These are phyloP conservation scores for Pararge aegeria DNA, from an alignment of 1,140 invertebrate species.

Conservation along the genomic window DNA sequence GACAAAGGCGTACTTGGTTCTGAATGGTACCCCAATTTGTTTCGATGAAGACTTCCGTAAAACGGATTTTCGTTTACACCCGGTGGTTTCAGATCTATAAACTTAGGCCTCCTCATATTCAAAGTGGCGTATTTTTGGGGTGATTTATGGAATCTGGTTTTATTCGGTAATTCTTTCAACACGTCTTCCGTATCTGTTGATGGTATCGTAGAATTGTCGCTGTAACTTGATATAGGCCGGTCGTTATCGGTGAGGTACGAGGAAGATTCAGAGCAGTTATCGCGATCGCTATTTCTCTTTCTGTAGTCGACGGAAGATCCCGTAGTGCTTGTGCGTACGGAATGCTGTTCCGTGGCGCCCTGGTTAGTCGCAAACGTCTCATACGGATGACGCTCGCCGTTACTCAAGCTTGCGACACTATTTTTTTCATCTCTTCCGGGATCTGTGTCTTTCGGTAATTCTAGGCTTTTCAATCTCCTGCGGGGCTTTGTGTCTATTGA, in stretches of 20 bases:
- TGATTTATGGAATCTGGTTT: slow-evolving; percentile 73
- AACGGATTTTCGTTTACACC: slow-evolving; percentile 57
- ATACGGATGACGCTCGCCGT: slow-evolving; percentile 61
- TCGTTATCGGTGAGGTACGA: slow-evolving; percentile 74
- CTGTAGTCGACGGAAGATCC: slow-evolving; percentile 64
- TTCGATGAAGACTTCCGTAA: slow-evolving; percentile 70
- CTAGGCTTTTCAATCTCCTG: slow-evolving; percentile 63
- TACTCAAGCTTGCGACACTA: slow-evolving; percentile 51
- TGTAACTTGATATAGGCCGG: slow-evolving; percentile 73
- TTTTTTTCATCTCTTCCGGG: slow-evolving; percentile 54
- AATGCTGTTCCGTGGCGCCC: slow-evolving; percentile 69
- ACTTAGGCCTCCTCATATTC: slow-evolving; percentile 72
- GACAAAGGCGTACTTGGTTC: slow-evolving; percentile 74
- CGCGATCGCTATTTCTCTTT: slow-evolving; percentile 69
- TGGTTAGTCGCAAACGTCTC: slow-evolving; percentile 54
- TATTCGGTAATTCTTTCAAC: slow-evolving; percentile 72
- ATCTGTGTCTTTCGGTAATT: slow-evolving; percentile 52
- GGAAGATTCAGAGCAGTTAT: slow-evolving; percentile 75
- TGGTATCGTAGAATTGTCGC: slow-evolving; percentile 76
- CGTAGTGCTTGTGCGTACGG: slow-evolving; percentile 63
- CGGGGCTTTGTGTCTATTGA: slow-evolving; percentile 75
- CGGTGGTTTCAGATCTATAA: slow-evolving; percentile 69
- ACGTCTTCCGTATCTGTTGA: slow-evolving; percentile 76
- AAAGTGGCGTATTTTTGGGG: slow-evolving; percentile 77
- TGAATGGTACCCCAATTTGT: slow-evolving; percentile 73